Evolutionary conservation across 2,888 invertebrate species (phyloP), one percentile per base, ranked within the genome.

Genomic region (Himalopsyche anomala): DNA sequence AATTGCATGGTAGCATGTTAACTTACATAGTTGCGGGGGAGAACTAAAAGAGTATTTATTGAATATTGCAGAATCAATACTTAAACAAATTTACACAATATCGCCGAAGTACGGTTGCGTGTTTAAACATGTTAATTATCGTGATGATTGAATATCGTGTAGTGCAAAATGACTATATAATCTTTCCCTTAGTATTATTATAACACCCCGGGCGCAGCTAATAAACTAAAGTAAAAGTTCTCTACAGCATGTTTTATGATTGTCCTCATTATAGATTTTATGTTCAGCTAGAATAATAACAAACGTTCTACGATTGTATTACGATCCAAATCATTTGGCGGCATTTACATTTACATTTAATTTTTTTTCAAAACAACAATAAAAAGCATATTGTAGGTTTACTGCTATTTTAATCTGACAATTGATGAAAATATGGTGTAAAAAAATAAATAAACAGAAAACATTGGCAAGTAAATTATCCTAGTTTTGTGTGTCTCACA

Each of bases 191-290:
- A 80, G 54, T 40, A 36, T 36, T 12, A 38, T 36, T 36, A 15
- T 12, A 62, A 9, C 74, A 74, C 83, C 40, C 79, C 80, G 55
- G 87, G 85, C 85, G 19, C 2, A 40, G 83, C 81, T 81, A 81
- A 87, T 87, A 85, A 85, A 84, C 85, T 81, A 87, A 80, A 81
- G 54, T 38, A 80, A 82, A 86, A 40, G 80, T 81, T 81, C 69
- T 38, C 79, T 12, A 36, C 84, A 80, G 69, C 82, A 84, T 85
- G 84, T 86, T 87, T 87, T 87, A 86, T 86, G 86, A 86, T 84
- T 86, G 84, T 86, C 80, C 87, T 87, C 87, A 87, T 87, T 87
- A 87, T 80, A n/a, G 69, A 45, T 62, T 82, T 82, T 62, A 54
- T 85, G 74, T 12, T 38, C 15, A 74, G 36, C 15, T 74, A 74